phyloP scores from a whole-genome alignment of 2,113 vertebrate genomes.

The Willisornis vidua region DNA sequence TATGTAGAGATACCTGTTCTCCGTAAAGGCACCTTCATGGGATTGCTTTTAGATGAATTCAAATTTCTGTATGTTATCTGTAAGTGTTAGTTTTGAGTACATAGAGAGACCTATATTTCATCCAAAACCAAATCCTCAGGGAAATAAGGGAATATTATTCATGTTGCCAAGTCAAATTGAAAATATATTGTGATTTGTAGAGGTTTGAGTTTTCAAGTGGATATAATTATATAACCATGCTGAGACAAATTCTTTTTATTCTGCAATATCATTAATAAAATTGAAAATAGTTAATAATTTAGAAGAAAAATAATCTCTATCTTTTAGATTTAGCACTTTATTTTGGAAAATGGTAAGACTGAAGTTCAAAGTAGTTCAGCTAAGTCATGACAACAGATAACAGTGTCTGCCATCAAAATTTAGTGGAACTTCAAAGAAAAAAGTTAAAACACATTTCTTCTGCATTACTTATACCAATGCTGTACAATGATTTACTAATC shows the following conservation, averaged over 20 bases:
- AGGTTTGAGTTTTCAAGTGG: background rate
- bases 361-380: background rate
- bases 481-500: background rate
- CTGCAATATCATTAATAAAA: background rate
- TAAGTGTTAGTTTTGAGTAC: background rate
- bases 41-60: background rate
- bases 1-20: background rate
- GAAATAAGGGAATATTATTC: background rate
- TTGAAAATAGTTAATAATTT: background rate
- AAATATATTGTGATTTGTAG: background rate
- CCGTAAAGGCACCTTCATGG: background rate
- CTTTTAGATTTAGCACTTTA: background rate
- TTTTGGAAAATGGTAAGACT: background rate
- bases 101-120: background rate
- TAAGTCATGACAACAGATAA: background rate
- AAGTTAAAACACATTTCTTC: background rate
- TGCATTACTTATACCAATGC: background rate
- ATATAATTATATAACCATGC: background rate
- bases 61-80: background rate
- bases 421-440: background rate
- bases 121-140: background rate
- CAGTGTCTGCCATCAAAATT: background rate
- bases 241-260: background rate
- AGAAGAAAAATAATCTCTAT: background rate
- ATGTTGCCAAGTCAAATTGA: background rate